Base-by-base conservation (phyloP, 1,140 invertebrate species). In the Rhopalosiphum padi region DNA sequence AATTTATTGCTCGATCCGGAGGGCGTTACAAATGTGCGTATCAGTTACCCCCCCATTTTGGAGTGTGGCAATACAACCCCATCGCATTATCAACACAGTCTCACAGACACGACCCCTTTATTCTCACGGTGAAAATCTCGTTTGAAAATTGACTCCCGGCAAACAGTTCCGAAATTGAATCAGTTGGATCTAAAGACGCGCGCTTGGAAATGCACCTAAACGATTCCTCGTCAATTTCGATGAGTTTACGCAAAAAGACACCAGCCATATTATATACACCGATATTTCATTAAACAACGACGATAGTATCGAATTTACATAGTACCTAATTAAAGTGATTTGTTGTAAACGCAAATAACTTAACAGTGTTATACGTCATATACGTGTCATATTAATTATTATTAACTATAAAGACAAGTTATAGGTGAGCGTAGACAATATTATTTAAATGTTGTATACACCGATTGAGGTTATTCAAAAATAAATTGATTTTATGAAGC, bases 11-110 rank as follows among this genome's bases (percentile, higher is more conserved):
- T 37, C n/a, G 87, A 35, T 89, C n/a, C 22, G 22, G 46, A 37
- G 87, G 48, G 87, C 87, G n/a, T 89, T 89, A 89, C 48, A 53
- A 53, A 89, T 53, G 48, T 35, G 48, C 87, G 87, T 89, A 89
- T 89, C 87, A 53, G 51, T 89, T 89, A 89, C 15, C 30, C 25
- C 9, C 15, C 41, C 25, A 37, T 89, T 89, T 89, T 11, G 21
- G 87, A 89, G 30, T 35, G 21, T 35, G 48, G 86, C n/a, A 9
- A 88, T 35, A 7, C 3, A n/a, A 53, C 48, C 48, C 87, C 30
- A 23, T 43, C 23, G 3, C 83, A 25, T 85, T 85, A 37, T 25
- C 41, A 5, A 5, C 35, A 4, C 83, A 22, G 46, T 89, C 48
- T 4, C 15, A 6, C n/a, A n/a, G 60, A 77, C 60, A 77, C 4